Conservation (phyloP, 1,140 invertebrate species). For the Drepana arcuata region DNA sequence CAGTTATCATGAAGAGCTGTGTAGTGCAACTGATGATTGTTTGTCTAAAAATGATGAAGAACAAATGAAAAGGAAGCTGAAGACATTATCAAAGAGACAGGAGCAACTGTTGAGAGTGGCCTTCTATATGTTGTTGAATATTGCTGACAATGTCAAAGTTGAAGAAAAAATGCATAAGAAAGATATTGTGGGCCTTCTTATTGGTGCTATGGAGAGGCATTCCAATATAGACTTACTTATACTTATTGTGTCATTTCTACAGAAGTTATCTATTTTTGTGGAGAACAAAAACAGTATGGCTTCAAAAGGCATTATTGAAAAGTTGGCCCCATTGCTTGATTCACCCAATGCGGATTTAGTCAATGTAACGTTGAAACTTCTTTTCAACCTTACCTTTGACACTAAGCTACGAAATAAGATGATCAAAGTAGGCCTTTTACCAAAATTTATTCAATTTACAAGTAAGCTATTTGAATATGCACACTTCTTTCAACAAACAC, state of each 20-base stretch:
- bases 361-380: slow-evolving; percentile 88
- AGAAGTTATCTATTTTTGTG: slow-evolving; percentile 94
- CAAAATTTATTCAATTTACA: slow-evolving; percentile 91
- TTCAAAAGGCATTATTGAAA: slow-evolving; percentile 81
- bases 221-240: slow-evolving; percentile 89
- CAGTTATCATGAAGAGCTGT: slow-evolving; percentile 77
- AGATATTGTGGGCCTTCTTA: slow-evolving; percentile 89
- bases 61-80: slow-evolving; percentile 84
- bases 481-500: no score
- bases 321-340: slow-evolving; percentile 81
- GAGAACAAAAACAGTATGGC: slow-evolving; percentile 96
- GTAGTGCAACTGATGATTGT: slow-evolving; percentile 69
- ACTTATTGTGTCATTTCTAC: slow-evolving; percentile 94
- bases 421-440: slow-evolving; percentile 90
- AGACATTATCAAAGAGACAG: slow-evolving; percentile 89
- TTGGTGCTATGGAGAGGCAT: slow-evolving; percentile 90
- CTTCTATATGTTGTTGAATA: slow-evolving; percentile 94
- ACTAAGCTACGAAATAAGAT: slow-evolving; percentile 88
- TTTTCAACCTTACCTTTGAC: slow-evolving; percentile 99
- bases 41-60: slow-evolving; percentile 85
- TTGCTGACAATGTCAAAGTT: slow-evolving; percentile 94
- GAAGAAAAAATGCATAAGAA: slow-evolving; percentile 98
- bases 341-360: slow-evolving; percentile 85
- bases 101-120: slow-evolving; percentile 91
- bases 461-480: slow-evolving; percentile 79